Percentiles rank a stretch among this genome's conserved stretches.
Conservation (phyloP, 1,140 invertebrate species). For the Leptonema lineaticorne region DNA sequence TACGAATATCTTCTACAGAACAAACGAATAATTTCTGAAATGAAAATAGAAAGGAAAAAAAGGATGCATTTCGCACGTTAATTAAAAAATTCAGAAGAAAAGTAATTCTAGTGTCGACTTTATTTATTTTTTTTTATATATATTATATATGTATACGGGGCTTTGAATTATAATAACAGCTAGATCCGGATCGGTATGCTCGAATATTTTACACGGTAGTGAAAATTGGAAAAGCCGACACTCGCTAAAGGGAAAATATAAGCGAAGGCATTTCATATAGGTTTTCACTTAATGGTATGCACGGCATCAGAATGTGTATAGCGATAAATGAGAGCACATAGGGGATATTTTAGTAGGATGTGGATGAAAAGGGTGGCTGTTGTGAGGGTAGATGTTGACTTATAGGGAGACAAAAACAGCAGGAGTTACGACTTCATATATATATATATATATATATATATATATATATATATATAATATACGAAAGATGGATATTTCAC, state of each 20-base stretch:
- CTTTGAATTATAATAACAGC: too few species aligned
- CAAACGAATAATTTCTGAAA: not conserved
- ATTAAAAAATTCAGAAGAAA: not conserved
- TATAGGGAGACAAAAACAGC: slow-evolving; percentile 17
- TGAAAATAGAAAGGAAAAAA: not conserved
- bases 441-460: too few species aligned
- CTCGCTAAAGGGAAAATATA: not conserved
- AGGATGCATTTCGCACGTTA: not conserved
- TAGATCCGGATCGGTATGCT: not conserved
- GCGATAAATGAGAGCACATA: slow-evolving; percentile 20
- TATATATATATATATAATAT: too few species aligned
- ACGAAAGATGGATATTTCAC: slow-evolving; percentile 27
- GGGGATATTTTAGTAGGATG: not conserved
- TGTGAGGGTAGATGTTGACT: slow-evolving; percentile 27
- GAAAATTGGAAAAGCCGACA: slow-evolving; percentile 19
- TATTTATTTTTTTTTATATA: too few species aligned
- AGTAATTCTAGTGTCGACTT: too few species aligned
- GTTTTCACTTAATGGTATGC: slow-evolving; percentile 25
- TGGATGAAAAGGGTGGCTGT: not conserved
- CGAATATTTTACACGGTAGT: not conserved
- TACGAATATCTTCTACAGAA: not conserved
- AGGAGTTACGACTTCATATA: slow-evolving; percentile 1
- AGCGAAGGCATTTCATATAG: slow-evolving; percentile 1
- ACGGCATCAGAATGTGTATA: not conserved
- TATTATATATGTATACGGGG: too few species aligned